Evolutionary conservation across 2,113 vertebrate species (phyloP).

Genomic region (Nothoprocta perdicaria): DNA sequence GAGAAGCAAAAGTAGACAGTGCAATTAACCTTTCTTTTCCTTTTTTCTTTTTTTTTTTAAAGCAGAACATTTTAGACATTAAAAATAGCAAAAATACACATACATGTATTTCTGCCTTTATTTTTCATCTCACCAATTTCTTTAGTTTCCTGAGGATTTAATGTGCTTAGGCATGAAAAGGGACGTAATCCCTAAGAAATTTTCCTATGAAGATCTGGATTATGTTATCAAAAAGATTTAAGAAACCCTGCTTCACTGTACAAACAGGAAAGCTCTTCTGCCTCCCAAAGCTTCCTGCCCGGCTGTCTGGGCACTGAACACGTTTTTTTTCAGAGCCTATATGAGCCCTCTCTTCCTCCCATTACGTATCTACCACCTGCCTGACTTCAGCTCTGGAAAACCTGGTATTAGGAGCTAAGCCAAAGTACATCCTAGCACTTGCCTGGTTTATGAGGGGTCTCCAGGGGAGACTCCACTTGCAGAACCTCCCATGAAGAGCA

Average conservation of each 20-base stretch:
- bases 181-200: conserved; percentile 21
- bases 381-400: neutral
- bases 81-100: neutral
- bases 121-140: conserved; percentile 9
- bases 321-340: neutral
- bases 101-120: neutral
- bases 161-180: conserved; percentile 33
- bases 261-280: neutral
- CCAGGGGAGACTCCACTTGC: fast-evolving
- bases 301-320: neutral
- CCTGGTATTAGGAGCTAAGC: neutral
- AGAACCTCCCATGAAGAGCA: neutral
- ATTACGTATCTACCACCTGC: neutral
- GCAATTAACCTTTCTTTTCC: conserved; percentile 57
- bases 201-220: conserved; percentile 31
- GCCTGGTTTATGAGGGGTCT: neutral
- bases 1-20: conserved; percentile 30
- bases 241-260: conserved; percentile 11
- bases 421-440: neutral
- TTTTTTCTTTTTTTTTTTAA: neutral
- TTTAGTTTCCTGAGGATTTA: conserved; percentile 44
- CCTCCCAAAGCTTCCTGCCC: neutral
- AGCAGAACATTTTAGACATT: neutral
- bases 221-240: conserved; percentile 49
- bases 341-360: neutral